These are phyloP conservation scores for Nebria ingens DNA, from an alignment of 1,140 invertebrate genomes.

Conservation along the genomic window DNA sequence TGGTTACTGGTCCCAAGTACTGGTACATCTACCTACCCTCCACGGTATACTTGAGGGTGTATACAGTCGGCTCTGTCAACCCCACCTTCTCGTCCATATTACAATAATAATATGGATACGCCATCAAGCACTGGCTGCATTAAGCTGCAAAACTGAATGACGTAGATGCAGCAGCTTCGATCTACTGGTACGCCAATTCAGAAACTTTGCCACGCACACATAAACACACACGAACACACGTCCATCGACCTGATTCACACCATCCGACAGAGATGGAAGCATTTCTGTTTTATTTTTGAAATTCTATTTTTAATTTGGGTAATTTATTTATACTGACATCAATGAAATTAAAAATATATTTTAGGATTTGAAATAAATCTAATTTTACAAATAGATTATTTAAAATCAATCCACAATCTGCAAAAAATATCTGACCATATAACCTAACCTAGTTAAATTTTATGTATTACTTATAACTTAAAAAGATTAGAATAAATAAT, in stretches of 20 bases:
- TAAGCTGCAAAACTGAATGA: conserved; percentile 11
- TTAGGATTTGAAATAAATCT: no score
- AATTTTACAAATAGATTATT: no score
- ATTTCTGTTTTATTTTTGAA: background rate
- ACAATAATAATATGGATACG: background rate
- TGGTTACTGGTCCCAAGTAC: background rate
- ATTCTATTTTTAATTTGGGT: no score
- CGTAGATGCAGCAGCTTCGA: background rate
- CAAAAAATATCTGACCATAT: no score
- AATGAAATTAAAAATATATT: no score
- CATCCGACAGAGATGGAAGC: background rate
- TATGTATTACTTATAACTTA: no score
- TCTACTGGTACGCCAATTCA: conserved; percentile 2
- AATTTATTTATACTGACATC: no score
- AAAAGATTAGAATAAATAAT: no score
- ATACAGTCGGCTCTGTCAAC: background rate
- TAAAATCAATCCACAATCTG: no score
- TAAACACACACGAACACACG: no score
- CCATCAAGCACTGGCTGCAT: background rate
- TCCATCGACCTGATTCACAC: background rate
- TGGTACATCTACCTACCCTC: background rate
- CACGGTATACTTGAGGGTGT: background rate
- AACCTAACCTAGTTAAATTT: no score
- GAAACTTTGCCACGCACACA: background rate
- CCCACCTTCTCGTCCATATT: no score